A percentile compares a stretch with the other conserved stretches of the same genome.
Evolutionary conservation across 2,888 invertebrate genomes (phyloP).

Genomic region (Branchinecta sandiegonensis): DNA sequence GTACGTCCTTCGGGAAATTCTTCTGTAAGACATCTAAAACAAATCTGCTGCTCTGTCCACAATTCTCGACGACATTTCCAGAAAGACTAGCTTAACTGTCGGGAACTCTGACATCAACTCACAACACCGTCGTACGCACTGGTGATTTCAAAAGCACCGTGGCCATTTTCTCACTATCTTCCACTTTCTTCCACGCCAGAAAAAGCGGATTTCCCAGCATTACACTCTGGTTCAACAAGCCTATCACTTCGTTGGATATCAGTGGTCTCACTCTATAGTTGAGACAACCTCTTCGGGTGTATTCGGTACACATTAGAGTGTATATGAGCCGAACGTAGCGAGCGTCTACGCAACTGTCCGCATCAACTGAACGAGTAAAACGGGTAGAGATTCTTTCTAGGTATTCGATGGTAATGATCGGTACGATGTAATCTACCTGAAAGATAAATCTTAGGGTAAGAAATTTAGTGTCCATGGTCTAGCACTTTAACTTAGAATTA

Average conservation of each 20-base stretch:
- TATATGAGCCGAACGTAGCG: slow-evolving; percentile 15
- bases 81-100: not conserved
- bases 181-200: slow-evolving; percentile 1
- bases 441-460: too few relatives aligned
- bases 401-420: slow-evolving; percentile 16
- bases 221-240: not conserved
- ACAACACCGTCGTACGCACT: not conserved
- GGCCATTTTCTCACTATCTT: not conserved
- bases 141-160: not conserved
- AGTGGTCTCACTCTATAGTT: slow-evolving; percentile 15
- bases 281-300: not conserved
- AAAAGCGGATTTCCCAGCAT: slow-evolving; percentile 6
- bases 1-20: too few relatives aligned
- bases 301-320: slow-evolving; percentile 17
- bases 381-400: not conserved
- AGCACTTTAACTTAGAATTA: too few relatives aligned
- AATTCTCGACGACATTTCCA: too few relatives aligned
- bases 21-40: too few relatives aligned
- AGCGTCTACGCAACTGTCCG: slow-evolving; percentile 16
- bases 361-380: not conserved
- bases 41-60: too few relatives aligned
- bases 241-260: slow-evolving; percentile 4
- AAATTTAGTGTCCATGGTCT: too few relatives aligned
- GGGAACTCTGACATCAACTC: not conserved
- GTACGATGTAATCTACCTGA: slow-evolving; percentile 19